Percentiles rank a stretch among this genome's conserved stretches.
phyloP scores from a whole-genome alignment of 2,113 vertebrate genomes.

The Pandion haliaetus region DNA sequence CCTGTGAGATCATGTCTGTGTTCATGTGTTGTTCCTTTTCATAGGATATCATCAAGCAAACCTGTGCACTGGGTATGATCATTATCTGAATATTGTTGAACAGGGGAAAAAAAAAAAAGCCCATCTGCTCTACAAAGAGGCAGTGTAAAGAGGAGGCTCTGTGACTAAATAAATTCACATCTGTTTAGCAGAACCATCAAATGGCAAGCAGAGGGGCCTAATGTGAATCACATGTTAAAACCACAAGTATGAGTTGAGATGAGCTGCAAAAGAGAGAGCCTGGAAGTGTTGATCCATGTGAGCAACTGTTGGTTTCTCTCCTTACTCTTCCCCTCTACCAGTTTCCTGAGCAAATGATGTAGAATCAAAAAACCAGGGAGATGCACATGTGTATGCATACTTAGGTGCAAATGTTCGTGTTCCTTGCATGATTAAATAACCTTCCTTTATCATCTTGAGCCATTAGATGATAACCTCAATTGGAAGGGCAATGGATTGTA shows the following conservation, averaged over 20 bases:
- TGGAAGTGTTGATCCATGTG: conserved; percentile 61
- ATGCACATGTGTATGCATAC: neutral
- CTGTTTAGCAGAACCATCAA: conserved; percentile 62
- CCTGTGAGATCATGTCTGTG: neutral
- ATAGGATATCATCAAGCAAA: neutral
- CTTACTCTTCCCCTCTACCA: neutral
- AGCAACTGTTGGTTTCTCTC: conserved; percentile 54
- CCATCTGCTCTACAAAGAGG: conserved; percentile 56
- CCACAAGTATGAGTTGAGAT: conserved; percentile 59
- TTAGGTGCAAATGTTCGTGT: neutral
- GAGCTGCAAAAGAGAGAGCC: conserved; percentile 45
- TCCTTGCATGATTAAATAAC: neutral
- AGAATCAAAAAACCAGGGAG: neutral
- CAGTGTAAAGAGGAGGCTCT: conserved; percentile 52
- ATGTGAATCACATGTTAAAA: conserved; percentile 66
- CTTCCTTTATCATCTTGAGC: neutral
- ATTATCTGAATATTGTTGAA: neutral
- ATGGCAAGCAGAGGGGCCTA: conserved; percentile 50
- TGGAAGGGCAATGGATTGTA: neutral
- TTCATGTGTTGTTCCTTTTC: neutral
- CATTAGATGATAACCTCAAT: neutral
- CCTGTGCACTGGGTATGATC: neutral
- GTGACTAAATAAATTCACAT: conserved; percentile 67
- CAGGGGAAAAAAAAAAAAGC: neutral
- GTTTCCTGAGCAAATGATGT: neutral